Evolutionary conservation across 2,888 invertebrate species (phyloP).

Genomic region (Erebia palarica): DNA sequence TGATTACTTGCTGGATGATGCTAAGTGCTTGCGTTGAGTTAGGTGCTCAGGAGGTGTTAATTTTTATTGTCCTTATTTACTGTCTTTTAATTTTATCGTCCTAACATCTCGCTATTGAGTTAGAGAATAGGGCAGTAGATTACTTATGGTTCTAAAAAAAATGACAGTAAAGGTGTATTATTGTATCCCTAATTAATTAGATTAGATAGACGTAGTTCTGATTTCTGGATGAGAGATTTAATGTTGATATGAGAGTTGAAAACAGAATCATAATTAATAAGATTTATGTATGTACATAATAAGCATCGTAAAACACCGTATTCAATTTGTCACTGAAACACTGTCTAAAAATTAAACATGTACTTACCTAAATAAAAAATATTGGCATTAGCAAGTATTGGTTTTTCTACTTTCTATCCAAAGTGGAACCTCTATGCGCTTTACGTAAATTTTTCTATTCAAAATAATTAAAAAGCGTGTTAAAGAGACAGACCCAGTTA

Average conservation of each 20-base stretch:
- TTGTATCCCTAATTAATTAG: no score
- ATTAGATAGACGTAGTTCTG: background rate
- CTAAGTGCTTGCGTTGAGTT: background rate
- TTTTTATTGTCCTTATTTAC: background rate
- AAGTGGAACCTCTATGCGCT: background rate
- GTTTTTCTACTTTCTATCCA: background rate
- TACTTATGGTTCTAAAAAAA: no score
- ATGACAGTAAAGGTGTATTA: no score
- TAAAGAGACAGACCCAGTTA: conserved; percentile 18
- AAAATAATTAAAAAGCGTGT: conserved; percentile 11
- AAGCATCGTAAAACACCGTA: no score
- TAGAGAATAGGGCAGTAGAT: no score
- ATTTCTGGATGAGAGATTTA: background rate
- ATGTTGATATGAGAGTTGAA: background rate
- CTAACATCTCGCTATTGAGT: no score
- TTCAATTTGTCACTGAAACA: no score
- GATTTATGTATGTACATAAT: background rate
- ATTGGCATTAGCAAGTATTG: no score
- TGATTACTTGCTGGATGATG: background rate
- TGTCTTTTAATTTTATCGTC: background rate
- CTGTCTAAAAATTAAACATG: no score
- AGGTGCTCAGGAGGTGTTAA: background rate
- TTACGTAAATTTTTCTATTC: background rate
- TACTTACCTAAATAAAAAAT: no score
- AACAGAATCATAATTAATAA: no score